Evolutionary conservation across 1,140 invertebrate species (phyloP).

Genomic region (Neoseiulus cucumeris): DNA sequence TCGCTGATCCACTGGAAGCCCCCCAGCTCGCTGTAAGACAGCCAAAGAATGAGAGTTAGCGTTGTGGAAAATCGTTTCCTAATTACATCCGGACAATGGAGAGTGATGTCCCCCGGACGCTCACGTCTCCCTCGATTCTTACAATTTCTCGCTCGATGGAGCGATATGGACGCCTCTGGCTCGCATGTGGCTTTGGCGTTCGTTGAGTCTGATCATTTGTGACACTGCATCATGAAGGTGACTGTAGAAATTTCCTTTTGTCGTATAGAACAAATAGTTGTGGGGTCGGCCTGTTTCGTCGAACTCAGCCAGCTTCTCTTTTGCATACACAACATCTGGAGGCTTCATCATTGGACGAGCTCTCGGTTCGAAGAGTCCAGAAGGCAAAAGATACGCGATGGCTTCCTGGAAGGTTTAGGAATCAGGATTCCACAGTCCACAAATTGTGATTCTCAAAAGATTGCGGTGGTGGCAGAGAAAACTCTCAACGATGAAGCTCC

Average conservation of each 20-base stretch:
- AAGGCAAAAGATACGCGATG: slow-evolving; percentile 77
- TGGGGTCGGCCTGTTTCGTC: slow-evolving; percentile 63
- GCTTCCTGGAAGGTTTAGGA: slow-evolving; percentile 40
- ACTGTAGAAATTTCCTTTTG: slow-evolving; percentile 52
- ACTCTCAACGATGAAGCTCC: no score
- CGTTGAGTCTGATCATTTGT: slow-evolving; percentile 42
- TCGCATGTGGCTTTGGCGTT: slow-evolving; percentile 32
- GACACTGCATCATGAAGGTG: slow-evolving; percentile 36
- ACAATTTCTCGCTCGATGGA: slow-evolving; percentile 16
- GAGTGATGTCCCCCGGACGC: no score
- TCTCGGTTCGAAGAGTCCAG: slow-evolving; percentile 55
- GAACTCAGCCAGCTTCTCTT: slow-evolving; percentile 51
- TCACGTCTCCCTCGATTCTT: no score
- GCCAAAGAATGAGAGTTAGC: slow-evolving; percentile 15
- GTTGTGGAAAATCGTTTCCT: slow-evolving; percentile 30
- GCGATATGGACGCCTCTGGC: no score
- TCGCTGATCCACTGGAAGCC: slow-evolving; percentile 46
- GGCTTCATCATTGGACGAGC: slow-evolving; percentile 68
- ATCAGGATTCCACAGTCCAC: not conserved
- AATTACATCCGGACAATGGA: no score
- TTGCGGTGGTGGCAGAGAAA: no score
- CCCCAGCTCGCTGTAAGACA: slow-evolving; percentile 31
- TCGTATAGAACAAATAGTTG: slow-evolving; percentile 75
- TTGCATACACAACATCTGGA: slow-evolving; percentile 63
- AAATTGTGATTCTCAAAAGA: not conserved